phyloP scores from a whole-genome alignment of 2,113 vertebrate genomes.

The Oreamnos americanus region DNA sequence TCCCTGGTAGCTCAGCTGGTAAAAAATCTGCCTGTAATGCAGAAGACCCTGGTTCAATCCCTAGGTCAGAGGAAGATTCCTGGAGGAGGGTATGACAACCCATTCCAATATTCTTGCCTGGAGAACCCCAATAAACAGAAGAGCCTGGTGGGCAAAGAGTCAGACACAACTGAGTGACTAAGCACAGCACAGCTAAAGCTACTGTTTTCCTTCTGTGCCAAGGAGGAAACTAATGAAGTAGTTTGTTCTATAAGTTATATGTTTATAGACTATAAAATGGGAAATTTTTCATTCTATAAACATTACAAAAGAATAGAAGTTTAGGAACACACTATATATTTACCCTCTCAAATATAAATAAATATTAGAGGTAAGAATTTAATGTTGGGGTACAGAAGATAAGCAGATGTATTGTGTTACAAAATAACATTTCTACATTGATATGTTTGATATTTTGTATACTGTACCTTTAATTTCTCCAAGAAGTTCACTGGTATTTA shows the following conservation, averaged over 20 bases:
- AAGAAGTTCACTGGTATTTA: constrained; percentile 96
- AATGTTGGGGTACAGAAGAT: not conserved
- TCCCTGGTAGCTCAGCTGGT: not conserved
- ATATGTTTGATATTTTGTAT: constrained; percentile 53
- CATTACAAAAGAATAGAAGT: not conserved
- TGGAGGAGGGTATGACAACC: not conserved
- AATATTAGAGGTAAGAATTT: not conserved
- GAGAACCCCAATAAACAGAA: not conserved
- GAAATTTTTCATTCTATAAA: not conserved
- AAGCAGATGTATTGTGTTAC: not conserved
- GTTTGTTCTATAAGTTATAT: not conserved
- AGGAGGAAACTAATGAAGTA: not conserved
- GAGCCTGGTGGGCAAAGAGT: fast-evolving
- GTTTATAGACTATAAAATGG: not conserved
- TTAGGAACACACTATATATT: not conserved
- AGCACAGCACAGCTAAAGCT: not conserved
- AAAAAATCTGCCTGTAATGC: not conserved
- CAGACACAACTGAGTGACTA: not conserved
- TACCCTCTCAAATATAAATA: not conserved
- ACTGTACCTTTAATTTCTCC: constrained; percentile 97
- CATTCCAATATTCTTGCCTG: not conserved
- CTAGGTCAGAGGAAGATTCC: not conserved
- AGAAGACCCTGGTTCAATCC: not conserved
- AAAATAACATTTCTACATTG: not conserved
- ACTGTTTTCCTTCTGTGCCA: not conserved